Evolutionary conservation across 2,113 vertebrate species (phyloP).

Genomic region (Rhea pennata): DNA sequence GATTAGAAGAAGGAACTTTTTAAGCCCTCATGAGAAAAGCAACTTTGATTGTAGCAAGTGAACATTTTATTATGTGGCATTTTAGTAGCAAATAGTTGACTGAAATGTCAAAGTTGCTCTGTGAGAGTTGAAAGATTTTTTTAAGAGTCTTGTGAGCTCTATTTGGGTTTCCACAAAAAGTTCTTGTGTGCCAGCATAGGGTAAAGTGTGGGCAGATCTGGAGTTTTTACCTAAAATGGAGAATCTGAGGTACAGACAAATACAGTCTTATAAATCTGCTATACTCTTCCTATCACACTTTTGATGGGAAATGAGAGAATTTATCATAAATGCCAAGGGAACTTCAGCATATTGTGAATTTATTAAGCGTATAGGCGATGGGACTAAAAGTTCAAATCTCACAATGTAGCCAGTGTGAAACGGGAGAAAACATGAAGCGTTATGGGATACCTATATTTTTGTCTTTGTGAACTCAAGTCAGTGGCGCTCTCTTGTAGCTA

Average conservation of each 20-base stretch:
- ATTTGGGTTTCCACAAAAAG: background rate
- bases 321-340: background rate
- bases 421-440: background rate
- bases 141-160: background rate
- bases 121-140: background rate
- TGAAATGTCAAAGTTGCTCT: background rate
- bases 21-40: background rate
- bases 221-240: background rate
- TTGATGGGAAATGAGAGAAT: background rate
- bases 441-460: background rate
- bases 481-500: background rate
- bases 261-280: background rate
- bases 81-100: background rate
- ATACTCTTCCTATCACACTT: background rate
- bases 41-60: background rate
- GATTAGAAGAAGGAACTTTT: background rate
- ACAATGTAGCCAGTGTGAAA: fast-evolving
- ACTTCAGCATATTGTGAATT: background rate
- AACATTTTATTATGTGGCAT: background rate
- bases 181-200: background rate
- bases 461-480: fast-evolving
- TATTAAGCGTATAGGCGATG: fast-evolving
- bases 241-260: background rate
- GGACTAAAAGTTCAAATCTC: background rate
- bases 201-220: background rate